Conservation (phyloP, 2,113 vertebrate species). For the Cryptomyrus ogoouensis region DNA sequence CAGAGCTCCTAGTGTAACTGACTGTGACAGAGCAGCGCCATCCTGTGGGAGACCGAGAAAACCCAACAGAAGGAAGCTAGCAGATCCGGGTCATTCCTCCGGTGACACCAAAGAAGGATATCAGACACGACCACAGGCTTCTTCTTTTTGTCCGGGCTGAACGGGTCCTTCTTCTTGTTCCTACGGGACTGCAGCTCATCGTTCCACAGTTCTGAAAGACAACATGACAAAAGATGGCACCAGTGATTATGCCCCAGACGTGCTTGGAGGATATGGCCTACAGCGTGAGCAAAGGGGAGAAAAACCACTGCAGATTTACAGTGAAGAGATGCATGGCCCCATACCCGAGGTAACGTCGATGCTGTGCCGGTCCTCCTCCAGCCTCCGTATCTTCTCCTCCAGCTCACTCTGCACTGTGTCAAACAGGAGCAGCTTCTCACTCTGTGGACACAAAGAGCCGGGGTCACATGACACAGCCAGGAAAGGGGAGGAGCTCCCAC, state of each 20-base stretch:
- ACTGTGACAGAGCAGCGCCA: background rate
- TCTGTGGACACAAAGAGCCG: conserved; percentile 50
- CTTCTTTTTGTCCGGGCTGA: conserved; percentile 86
- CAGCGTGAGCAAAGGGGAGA: background rate
- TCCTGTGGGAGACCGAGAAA: background rate
- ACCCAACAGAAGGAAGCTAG: background rate
- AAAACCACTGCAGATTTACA: background rate
- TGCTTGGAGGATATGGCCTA: background rate
- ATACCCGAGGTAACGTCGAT: conserved; percentile 86
- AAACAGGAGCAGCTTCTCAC: conserved; percentile 81
- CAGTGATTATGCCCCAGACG: background rate
- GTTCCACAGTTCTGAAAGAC: conserved; percentile 74
- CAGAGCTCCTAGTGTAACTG: background rate
- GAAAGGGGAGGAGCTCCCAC: background rate
- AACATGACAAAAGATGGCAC: background rate
- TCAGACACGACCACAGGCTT: conserved; percentile 81
- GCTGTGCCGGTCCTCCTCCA: conserved; percentile 83
- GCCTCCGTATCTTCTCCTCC: conserved; percentile 81
- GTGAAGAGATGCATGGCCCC: background rate
- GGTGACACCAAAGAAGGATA: conserved; percentile 66
- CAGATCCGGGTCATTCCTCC: background rate
- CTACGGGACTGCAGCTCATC: conserved; percentile 80
- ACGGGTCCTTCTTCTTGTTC: conserved; percentile 79
- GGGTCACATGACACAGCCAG: background rate
- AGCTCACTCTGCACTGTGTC: conserved; percentile 84